Evolutionary conservation across 2,888 invertebrate species (phyloP).

Genomic region (Thera obeliscata): DNA sequence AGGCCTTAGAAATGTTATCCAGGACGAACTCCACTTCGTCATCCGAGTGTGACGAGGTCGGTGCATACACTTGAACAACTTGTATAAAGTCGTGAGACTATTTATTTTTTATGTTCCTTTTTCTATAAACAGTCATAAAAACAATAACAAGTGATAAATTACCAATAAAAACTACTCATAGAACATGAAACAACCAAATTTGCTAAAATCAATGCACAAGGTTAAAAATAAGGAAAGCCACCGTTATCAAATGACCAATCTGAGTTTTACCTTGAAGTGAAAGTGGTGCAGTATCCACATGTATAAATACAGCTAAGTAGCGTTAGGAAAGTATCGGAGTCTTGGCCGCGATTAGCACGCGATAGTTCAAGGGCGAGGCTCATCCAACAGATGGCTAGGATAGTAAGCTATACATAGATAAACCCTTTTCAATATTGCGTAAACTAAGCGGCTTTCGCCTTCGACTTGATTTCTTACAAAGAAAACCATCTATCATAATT

Average conservation of each 20-base stretch:
- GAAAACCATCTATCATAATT: conserved; percentile 1
- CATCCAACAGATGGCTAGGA: conserved; percentile 37
- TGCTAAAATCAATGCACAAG: conserved; percentile 18
- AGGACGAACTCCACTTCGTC: too few relatives aligned
- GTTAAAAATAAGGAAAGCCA: conserved; percentile 33
- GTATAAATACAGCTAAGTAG: conserved; percentile 29
- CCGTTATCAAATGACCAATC: conserved; percentile 38
- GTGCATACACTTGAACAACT: too few relatives aligned
- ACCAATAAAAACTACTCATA: neutral
- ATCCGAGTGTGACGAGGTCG: too few relatives aligned
- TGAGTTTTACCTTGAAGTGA: conserved; percentile 44
- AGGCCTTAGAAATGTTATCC: too few relatives aligned
- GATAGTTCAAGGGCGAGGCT: conserved; percentile 72
- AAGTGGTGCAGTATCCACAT: conserved; percentile 44
- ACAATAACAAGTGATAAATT: neutral
- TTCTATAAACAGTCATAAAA: neutral
- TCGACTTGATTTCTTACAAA: conserved; percentile 10
- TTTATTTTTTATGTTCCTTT: too few relatives aligned
- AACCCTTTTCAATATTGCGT: conserved; percentile 49
- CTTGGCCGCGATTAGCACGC: conserved; percentile 65
- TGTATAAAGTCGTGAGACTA: too few relatives aligned
- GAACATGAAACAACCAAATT: neutral
- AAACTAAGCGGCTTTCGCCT: conserved; percentile 43
- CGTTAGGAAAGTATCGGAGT: conserved; percentile 34
- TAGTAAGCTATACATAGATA: conserved; percentile 28